Percentiles rank a stretch among this genome's conserved stretches.
These are phyloP conservation scores for Cladopsammia gracilis DNA, from an alignment of 64 coral and sea anemone genomes.

Conservation along the genomic window DNA sequence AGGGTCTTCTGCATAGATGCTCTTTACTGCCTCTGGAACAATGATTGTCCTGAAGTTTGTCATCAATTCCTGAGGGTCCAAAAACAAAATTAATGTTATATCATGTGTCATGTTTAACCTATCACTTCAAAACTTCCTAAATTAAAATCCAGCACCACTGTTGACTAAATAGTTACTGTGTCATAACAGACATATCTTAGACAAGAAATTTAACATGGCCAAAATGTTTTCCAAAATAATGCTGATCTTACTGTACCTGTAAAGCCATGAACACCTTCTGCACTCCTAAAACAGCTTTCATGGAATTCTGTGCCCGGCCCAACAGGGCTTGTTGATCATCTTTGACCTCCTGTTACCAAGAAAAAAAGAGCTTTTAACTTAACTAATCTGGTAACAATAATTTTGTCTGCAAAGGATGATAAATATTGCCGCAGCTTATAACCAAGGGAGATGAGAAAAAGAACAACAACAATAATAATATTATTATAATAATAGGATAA, in stretches of 20 bases:
- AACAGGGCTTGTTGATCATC: slow-evolving; percentile 5
- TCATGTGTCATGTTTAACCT: too few relatives aligned
- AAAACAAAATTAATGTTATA: not conserved
- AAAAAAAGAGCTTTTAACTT: not conserved
- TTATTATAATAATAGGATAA: too few relatives aligned
- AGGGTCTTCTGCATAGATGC: slow-evolving; percentile 78
- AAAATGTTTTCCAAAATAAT: not conserved
- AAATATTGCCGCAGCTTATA: too few relatives aligned
- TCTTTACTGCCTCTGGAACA: slow-evolving; percentile 97
- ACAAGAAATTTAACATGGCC: not conserved
- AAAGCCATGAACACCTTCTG: slow-evolving; percentile 92
- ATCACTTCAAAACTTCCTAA: too few relatives aligned
- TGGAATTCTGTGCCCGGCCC: slow-evolving; percentile 51
- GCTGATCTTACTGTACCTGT: slow-evolving; percentile 62
- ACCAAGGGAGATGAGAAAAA: too few relatives aligned
- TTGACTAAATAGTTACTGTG: too few relatives aligned
- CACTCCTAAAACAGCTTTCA: slow-evolving; percentile 80
- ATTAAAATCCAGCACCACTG: too few relatives aligned
- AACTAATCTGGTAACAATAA: too few relatives aligned
- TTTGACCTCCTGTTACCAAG: slow-evolving; percentile 35
- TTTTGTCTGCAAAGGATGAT: too few relatives aligned
- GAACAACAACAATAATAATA: too few relatives aligned
- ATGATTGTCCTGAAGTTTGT: slow-evolving; percentile 97
- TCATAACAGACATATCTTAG: too few relatives aligned
- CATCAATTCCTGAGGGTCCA: slow-evolving; percentile 84